Evolutionary conservation across 2,113 vertebrate genomes (phyloP).

Genomic region (Pituophis catenifer): DNA sequence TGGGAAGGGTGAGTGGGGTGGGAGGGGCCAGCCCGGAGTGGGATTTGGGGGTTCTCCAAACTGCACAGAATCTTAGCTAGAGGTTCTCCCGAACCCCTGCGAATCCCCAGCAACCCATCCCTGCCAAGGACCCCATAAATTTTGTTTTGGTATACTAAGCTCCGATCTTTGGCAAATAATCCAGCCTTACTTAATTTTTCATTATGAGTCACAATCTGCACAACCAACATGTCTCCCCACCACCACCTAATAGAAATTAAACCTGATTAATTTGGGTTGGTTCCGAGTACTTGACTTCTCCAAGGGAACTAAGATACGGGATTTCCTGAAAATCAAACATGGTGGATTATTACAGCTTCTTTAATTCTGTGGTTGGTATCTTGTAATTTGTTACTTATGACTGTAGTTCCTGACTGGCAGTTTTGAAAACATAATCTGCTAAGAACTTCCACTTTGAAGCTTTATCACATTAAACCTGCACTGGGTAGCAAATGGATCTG

Average conservation of each 20-base stretch:
- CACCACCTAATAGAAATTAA: not conserved
- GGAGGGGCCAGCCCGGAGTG: too few species aligned
- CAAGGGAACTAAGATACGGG: not conserved
- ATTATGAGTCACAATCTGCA: not conserved
- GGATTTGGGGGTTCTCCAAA: too few species aligned
- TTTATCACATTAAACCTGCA: conserved; percentile 52
- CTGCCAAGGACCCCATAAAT: not conserved
- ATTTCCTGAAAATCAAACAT: not conserved
- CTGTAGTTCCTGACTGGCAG: conserved; percentile 54
- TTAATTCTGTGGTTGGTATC: conserved; percentile 47
- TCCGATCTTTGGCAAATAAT: not conserved
- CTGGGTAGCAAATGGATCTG: conserved; percentile 64
- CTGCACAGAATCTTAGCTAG: too few species aligned
- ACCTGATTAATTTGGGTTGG: not conserved
- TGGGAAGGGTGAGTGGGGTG: too few species aligned
- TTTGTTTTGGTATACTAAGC: not conserved
- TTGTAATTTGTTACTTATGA: conserved; percentile 62
- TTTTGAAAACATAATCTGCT: conserved; percentile 54
- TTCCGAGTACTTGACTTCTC: not conserved
- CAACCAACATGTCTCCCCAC: not conserved
- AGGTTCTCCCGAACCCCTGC: too few species aligned
- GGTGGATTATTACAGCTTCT: not conserved
- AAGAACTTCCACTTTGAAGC: conserved; percentile 44
- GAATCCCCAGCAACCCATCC: too few species aligned
- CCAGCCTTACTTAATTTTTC: not conserved